Percentiles rank a stretch among this genome's conserved stretches.
Conservation (phyloP, 1,140 invertebrate genomes). For the Papilio xuthus region DNA sequence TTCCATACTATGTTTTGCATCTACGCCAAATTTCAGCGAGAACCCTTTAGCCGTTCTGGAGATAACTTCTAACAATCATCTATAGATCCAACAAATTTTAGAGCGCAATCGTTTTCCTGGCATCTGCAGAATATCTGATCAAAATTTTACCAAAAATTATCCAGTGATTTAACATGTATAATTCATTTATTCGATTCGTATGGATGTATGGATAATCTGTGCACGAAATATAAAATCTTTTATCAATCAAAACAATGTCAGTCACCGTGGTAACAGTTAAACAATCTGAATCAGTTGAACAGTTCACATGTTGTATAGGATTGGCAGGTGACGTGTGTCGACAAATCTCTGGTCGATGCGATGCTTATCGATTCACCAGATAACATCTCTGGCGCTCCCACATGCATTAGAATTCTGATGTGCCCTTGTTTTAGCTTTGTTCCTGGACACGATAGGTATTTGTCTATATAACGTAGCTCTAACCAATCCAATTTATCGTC, state of each 20-base stretch:
- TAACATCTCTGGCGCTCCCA: conserved; percentile 43
- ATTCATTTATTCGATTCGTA: too few species aligned
- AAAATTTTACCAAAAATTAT: too few species aligned
- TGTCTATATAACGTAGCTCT: background rate
- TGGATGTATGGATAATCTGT: too few species aligned
- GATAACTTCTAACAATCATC: too few species aligned
- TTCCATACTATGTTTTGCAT: too few species aligned
- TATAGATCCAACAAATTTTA: too few species aligned
- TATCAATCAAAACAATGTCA: background rate
- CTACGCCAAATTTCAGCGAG: too few species aligned
- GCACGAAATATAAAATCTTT: too few species aligned
- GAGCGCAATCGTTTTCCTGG: too few species aligned
- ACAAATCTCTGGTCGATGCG: conserved; percentile 49
- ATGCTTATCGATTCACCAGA: conserved; percentile 44
- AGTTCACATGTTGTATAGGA: conserved; percentile 20
- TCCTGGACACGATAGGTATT: background rate
- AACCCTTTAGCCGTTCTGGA: too few species aligned
- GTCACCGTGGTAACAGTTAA: background rate
- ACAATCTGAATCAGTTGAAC: conserved; percentile 11
- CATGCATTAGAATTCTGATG: conserved; percentile 52
- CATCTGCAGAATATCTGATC: too few species aligned
- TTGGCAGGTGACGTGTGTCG: conserved; percentile 40
- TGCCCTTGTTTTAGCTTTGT: conserved; percentile 30
- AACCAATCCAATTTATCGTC: background rate
- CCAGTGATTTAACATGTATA: too few species aligned